Evolutionary conservation across 2,888 invertebrate species (phyloP), one percentile per base, ranked within the genome.

Genomic region (Phortica magna): DNA sequence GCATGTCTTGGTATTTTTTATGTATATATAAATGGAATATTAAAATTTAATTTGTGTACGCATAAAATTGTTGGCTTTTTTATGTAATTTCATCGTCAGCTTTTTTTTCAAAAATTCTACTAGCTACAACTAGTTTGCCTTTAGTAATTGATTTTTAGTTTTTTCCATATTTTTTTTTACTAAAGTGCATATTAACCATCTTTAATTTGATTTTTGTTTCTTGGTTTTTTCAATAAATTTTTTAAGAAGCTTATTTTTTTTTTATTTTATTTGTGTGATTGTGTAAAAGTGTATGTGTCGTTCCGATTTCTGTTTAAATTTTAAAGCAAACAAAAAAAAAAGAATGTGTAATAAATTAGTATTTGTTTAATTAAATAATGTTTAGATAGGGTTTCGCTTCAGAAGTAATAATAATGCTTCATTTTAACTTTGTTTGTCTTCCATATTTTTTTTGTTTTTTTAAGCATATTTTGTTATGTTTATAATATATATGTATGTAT

Each of bases 11-110:
- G 76, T 77, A 73, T 48, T 14, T n/a, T 67, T 68, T 65, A 74
- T 79, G 59, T 74, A 53, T 79, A 61, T 64, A 75, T 79, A 61
- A 84, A 79, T 85, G 87, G 81, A 83, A 82, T 88, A 88, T 88
- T 84, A 81, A 86, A 87, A 79, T 78, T 71, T 55, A 55, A 55
- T 53, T 48, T 53, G 53, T 71, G 12, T 48, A 71, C 71, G n/a
- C 43, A 48, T 48, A 48, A 48, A 48, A 48, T 48, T 64, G 39
- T 70, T 70, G 57, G 70, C 55, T 75, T 68, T 78, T 61, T 31
- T 31, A 55, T 43, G 73, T 53, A 39, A 75, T 76, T 79, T 78
- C 31, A 31, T 31, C 31, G 31, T 31, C 31, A 76, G 19, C 65
- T 31, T 31, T 73, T 31, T 31, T 76, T 71, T 48, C 73, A 65